Base-by-base conservation (phyloP, 2,888 invertebrate genomes). In the Nemotelus nigrinus region DNA sequence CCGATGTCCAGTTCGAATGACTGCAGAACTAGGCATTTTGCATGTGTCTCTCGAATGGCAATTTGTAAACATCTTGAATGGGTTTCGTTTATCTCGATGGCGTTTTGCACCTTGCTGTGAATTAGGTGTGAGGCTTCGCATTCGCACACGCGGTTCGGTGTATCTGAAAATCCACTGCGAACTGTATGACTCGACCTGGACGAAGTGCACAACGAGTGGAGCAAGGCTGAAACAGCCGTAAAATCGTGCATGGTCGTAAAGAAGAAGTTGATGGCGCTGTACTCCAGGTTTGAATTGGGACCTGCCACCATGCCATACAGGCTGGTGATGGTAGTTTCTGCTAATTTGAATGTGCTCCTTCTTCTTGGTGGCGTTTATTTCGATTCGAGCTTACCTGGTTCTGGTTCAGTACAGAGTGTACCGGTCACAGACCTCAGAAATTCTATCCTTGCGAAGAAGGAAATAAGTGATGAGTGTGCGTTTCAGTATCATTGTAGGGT, bases 91-190 rank as follows among this genome's bases (percentile, higher is more conserved):
- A 74, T 74, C 74, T 74, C 48, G 41, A 41, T 25, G 74, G 63
- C 63, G 74, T 74, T 77, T 77, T 77, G 77, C 77, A 77, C 77
- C 77, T 77, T 77, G 77, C 68, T 77, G 77, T 77, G 77, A 77
- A 77, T 77, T 77, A 77, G 58, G 77, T 77, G 68, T 68, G 76
- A 76, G 76, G 76, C 65, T 76, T 63, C 64, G 67, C 57, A 76
- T 45, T 55, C 75, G 64, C 75, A 53, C 53, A 65, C 48, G 72
- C 47, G 41, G 60, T n/a, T 63, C 47, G 63, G 60, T 60, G 63
- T 48, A 60, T 74, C 63, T 41, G 63, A 4, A 63, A 63, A 74
- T 74, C 63, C 1, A 25, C 25, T 74, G 74, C 48, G n/a, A 60
- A 41, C 25, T 55, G 53, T 55, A 43, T 55, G 25, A 53, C 70